phyloP scores from a whole-genome alignment of 92 coral and sea anemone species.

The Phenganax marumi region DNA sequence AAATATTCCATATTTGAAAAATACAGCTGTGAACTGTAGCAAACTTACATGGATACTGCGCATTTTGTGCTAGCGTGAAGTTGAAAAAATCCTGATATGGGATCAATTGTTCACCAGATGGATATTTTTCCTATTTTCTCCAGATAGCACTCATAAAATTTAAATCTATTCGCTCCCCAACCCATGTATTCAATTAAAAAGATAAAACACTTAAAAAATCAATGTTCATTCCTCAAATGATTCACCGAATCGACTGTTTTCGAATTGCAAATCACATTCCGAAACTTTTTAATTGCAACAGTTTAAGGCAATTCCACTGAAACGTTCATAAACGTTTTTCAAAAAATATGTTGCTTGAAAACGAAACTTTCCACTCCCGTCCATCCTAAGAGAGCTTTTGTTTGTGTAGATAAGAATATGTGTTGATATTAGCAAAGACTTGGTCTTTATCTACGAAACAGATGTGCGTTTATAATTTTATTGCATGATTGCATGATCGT shows the following conservation, averaged over 20 bases:
- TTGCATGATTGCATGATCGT: neutral
- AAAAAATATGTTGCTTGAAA: neutral
- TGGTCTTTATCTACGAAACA: constrained; percentile 18
- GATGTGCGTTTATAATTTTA: constrained; percentile 2
- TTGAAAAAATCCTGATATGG: too few relatives aligned
- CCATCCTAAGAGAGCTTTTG: neutral
- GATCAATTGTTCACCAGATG: too few relatives aligned
- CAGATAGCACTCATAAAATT: neutral
- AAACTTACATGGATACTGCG: too few relatives aligned
- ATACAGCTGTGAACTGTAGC: too few relatives aligned
- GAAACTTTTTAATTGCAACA: neutral
- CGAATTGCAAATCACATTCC: neutral
- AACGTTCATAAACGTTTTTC: neutral
- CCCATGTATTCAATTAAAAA: neutral
- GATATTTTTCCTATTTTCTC: neutral
- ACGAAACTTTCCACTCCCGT: neutral
- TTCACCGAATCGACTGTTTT: too few relatives aligned
- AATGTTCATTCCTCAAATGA: neutral
- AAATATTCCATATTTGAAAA: too few relatives aligned
- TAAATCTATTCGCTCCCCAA: neutral
- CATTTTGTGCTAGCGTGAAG: too few relatives aligned
- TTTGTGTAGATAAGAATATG: neutral
- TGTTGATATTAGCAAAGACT: constrained; percentile 20
- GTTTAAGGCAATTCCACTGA: neutral
- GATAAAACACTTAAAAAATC: constrained; percentile 14